Evolutionary conservation across 2,113 vertebrate genomes (phyloP).

Genomic region (Sterrhoptilus dennistouni): DNA sequence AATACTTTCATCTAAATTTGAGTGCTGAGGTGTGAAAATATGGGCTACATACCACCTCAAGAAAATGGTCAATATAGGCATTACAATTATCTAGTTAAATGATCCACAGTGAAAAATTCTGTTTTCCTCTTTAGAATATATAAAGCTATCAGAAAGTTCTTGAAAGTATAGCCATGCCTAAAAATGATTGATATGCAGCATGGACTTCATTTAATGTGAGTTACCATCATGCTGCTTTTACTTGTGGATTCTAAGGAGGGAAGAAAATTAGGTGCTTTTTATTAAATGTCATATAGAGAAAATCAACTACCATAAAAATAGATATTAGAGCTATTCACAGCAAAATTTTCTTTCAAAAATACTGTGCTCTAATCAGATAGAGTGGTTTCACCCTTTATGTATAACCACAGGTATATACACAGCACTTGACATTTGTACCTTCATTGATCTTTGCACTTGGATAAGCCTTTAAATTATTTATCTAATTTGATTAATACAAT

Average conservation of each 20-base stretch:
- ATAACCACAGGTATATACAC: neutral
- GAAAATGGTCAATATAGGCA: neutral
- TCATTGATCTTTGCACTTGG: neutral
- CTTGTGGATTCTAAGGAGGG: neutral
- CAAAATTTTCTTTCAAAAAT: neutral
- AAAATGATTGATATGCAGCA: neutral
- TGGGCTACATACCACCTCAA: neutral
- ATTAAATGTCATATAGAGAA: neutral
- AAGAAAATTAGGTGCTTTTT: neutral
- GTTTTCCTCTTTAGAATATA: neutral
- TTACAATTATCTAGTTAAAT: neutral
- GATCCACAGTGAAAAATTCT: neutral
- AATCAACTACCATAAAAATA: neutral
- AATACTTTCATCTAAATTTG: neutral
- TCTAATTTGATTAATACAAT: neutral
- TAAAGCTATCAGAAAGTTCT: neutral
- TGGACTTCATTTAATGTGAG: neutral
- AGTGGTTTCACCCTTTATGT: neutral
- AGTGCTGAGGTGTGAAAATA: neutral
- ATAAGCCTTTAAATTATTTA: neutral
- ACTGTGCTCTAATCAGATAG: neutral
- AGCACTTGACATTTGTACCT: neutral
- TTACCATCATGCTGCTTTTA: neutral
- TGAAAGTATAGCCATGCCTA: neutral
- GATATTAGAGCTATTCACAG: neutral